Evolutionary conservation across 2,888 invertebrate species (phyloP).

Genomic region (Drosophila prostipennis): DNA sequence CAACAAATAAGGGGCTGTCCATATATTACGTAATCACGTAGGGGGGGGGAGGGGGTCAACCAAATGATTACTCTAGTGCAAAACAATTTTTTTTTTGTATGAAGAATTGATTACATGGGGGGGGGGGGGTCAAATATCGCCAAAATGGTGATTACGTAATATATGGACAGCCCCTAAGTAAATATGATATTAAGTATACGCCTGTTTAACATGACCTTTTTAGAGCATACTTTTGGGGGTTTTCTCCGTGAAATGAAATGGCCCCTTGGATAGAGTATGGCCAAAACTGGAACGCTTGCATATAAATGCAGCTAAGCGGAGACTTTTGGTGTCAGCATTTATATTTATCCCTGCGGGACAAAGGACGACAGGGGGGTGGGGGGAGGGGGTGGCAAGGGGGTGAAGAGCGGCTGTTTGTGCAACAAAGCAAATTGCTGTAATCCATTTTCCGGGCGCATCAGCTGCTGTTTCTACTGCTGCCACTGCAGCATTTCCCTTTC

Average conservation of each 20-base stretch:
- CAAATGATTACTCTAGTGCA: too few relatives aligned
- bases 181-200: background rate
- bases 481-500: slow-evolving; percentile 4
- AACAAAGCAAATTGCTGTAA: slow-evolving; percentile 78
- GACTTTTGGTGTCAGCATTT: slow-evolving; percentile 60
- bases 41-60: too few relatives aligned
- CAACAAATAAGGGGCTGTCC: too few relatives aligned
- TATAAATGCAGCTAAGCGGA: slow-evolving; percentile 43
- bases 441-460: slow-evolving; percentile 76
- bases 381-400: background rate
- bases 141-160: too few relatives aligned
- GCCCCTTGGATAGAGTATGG: background rate
- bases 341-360: slow-evolving; percentile 36
- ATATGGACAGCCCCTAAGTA: too few relatives aligned
- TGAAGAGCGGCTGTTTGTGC: slow-evolving; percentile 62
- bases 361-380: background rate
- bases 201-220: background rate
- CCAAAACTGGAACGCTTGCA: slow-evolving; percentile 11
- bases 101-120: too few relatives aligned
- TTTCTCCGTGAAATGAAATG: background rate
- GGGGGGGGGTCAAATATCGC: too few relatives aligned
- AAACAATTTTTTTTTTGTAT: too few relatives aligned
- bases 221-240: background rate
- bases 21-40: too few relatives aligned
- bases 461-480: slow-evolving; percentile 56